phyloP scores from a whole-genome alignment of 2,888 invertebrate genomes.

The Nephrocerus scutellatus region DNA sequence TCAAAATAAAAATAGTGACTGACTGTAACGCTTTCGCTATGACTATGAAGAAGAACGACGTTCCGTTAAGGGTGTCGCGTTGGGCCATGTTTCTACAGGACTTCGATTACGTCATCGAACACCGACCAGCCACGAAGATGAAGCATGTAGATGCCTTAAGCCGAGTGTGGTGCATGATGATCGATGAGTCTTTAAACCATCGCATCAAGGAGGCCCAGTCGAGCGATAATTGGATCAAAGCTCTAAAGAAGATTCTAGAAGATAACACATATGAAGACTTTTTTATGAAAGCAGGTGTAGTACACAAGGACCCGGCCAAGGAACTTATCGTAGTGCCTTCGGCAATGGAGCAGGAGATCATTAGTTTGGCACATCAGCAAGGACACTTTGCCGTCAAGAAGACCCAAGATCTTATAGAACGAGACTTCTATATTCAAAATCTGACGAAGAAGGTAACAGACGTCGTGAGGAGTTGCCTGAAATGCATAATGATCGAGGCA shows the following conservation, averaged over 20 bases:
- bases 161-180: background rate
- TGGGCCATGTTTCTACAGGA: conserved; percentile 15
- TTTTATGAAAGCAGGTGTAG: conserved; percentile 4
- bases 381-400: conserved; percentile 29
- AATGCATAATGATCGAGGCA: conserved; percentile 18
- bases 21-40: conserved; percentile 32
- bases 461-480: conserved; percentile 9
- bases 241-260: conserved; percentile 6
- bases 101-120: conserved; percentile 8
- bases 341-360: conserved; percentile 31
- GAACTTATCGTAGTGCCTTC: conserved; percentile 31
- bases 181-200: conserved; percentile 4
- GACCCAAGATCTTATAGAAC: conserved; percentile 19
- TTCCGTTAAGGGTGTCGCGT: conserved; percentile 9
- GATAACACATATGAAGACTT: conserved; percentile 3
- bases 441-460: conserved; percentile 2
- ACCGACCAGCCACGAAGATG: conserved; percentile 10
- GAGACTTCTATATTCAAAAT: conserved; percentile 28
- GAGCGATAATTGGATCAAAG: conserved; percentile 4
- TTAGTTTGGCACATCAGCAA: conserved; percentile 32
- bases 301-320: conserved; percentile 4
- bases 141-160: conserved; percentile 13
- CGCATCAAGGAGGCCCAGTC: conserved; percentile 5
- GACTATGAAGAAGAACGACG: conserved; percentile 15
- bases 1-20: conserved; percentile 19